Base-by-base conservation (phyloP, 2,888 invertebrate species). In the Platycheirus albimanus region DNA sequence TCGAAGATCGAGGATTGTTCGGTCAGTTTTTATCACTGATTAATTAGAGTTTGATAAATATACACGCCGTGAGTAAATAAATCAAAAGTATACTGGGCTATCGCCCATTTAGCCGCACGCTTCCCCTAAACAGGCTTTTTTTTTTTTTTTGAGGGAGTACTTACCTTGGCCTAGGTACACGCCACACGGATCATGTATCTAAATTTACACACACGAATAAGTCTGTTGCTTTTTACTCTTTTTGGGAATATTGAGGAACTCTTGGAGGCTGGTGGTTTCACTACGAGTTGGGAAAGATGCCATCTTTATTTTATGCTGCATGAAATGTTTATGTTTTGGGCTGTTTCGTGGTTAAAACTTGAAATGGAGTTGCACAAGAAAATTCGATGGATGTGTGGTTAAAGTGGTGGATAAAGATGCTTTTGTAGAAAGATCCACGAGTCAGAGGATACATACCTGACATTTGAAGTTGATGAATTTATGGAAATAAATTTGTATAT, bases 11-110 rank as follows among this genome's bases (percentile, higher is more conserved):
- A 19, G 36, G 76, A 75, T 36, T 54, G 47, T 43, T 56, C 19
- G 81, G 38, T 90, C 90, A 88, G 89, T 90, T 90, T 61, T 61
- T 90, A 90, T 90, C 90, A 90, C 89, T 90, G 91, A 90, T 90
- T 90, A 90, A 90, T 90, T 90, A 90, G 90, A 90, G 91, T 90
- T 90, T 90, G 90, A 90, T 90, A 90, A 90, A 90, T 90, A 90
- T 88, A 88, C 90, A 90, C 90, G 90, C 89, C 91, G 90, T 89
- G 90, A 90, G 90, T 90, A 89, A 90, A 90, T 90, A 90, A 90
- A 90, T 90, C 91, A 90, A 81, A 84, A 67, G 52, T 17, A 24
- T 4, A 17, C 52, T 66, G 30, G 47, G 17, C 64, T 54, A 33
- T 54, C 30, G 15, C 49, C 19, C 17, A n/a, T n/a, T n/a, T n/a